Percentiles rank a stretch among this genome's conserved stretches.
phyloP scores from a whole-genome alignment of 2,888 invertebrate genomes.

The Thumatha senex region DNA sequence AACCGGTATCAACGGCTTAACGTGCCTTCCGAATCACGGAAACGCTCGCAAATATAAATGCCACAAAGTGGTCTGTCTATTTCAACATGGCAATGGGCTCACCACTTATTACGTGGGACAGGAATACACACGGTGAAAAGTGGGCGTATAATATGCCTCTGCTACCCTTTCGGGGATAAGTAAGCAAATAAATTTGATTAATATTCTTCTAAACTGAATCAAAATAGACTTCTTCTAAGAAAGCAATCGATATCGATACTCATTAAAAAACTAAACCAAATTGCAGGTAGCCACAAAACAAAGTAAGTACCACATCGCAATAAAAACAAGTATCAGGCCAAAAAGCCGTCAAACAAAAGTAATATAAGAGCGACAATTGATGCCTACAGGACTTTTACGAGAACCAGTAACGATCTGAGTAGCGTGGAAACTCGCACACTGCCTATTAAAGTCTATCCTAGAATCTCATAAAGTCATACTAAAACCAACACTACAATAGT shows the following conservation, averaged over 20 bases:
- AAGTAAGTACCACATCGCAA: constrained; percentile 7
- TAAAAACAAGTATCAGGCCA: constrained; percentile 19
- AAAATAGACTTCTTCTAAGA: neutral
- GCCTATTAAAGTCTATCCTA: constrained; percentile 75
- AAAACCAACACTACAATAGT: constrained; percentile 29
- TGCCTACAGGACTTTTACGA: constrained; percentile 64
- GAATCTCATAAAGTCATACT: constrained; percentile 59
- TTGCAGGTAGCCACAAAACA: neutral
- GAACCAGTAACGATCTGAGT: constrained; percentile 64
- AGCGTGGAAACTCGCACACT: constrained; percentile 60
- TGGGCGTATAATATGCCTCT: no score
- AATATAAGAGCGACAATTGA: constrained; percentile 39
- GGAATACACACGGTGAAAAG: no score
- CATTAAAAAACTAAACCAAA: constrained; percentile 3
- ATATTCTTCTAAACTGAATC: neutral
- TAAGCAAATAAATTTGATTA: neutral
- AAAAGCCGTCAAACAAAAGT: constrained; percentile 34
- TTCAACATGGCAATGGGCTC: no score
- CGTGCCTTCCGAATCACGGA: no score
- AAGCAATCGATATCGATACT: neutral
- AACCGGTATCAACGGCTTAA: no score
- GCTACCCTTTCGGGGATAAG: no score
- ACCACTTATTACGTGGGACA: no score
- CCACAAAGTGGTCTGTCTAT: no score
- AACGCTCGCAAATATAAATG: no score